Evolutionary conservation across 1,140 invertebrate species (phyloP), one percentile per base, ranked within the genome.

Genomic region (Nixonia krombeini): DNA sequence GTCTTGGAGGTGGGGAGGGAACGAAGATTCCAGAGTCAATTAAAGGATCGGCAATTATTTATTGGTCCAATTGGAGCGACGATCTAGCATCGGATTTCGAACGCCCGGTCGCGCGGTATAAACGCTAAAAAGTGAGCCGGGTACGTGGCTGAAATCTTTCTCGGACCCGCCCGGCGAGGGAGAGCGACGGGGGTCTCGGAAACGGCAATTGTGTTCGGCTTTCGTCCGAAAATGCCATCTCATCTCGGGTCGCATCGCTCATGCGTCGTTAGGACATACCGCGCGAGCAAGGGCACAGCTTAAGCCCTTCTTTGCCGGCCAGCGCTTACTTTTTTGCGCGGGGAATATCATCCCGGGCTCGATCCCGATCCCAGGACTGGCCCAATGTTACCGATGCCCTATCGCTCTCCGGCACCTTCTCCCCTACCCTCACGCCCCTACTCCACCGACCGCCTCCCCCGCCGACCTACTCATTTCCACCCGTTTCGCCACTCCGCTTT

Each of bases 221-320:
- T 58, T 76, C 61, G 56, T 69, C 68, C 65, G 63, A 76, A 80
- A 76, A 75, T 77, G 78, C 78, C 75, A 70, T 76, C 76, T 78
- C 78, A 78, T 78, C 72, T 72, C 31, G 69, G 71, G 70, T 74
- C 72, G 70, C 76, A 78, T 78, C 78, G 75, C 70, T 80, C 76
- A 75, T 75, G 72, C 73, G 72, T 70, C 73, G 70, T 76, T 77
- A 75, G 75, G 70, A 73, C 75, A 76, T 76, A 77, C 70, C 72
- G 71, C 61, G 71, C 72, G 67, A 66, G 67, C 72, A 69, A 56
- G 69, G 65, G 74, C 74, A 49, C 52, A 70, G 66, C 63, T 50
- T 45, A 53, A 51, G 46, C 45, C 56, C 52, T 41, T 35, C 56
- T 56, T 56, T 66, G 47, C 44, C 42, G 44, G 5, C 0, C 35